Evolutionary conservation across 2,113 vertebrate species (phyloP).

Genomic region (Sapajus apella): DNA sequence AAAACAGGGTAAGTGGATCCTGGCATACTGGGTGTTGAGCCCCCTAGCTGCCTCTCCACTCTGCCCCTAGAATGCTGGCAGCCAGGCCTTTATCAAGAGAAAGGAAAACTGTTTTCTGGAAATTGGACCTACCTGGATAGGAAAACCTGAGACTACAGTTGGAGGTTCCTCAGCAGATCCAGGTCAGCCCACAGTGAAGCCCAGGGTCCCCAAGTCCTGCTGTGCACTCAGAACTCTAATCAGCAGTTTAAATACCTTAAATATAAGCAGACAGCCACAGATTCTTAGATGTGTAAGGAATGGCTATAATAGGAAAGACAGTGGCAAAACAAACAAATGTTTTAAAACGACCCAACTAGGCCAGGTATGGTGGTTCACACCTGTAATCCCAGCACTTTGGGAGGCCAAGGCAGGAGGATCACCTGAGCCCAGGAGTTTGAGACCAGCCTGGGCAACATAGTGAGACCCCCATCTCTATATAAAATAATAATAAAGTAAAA

Average conservation of each 20-base stretch:
- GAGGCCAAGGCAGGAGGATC: background rate
- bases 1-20: too few species aligned
- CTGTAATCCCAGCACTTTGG: background rate
- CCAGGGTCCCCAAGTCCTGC: background rate
- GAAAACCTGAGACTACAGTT: background rate
- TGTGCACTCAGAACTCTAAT: background rate
- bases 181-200: background rate
- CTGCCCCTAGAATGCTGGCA: background rate
- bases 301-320: background rate
- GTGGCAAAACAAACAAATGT: background rate
- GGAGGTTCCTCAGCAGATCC: background rate
- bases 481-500: background rate
- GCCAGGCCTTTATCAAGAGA: background rate
- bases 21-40: background rate
- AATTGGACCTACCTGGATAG: background rate
- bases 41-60: background rate
- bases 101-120: background rate
- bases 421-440: background rate
- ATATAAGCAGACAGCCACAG: background rate
- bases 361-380: background rate
- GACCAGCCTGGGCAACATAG: background rate
- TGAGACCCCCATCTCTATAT: background rate
- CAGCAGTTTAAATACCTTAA: background rate
- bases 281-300: background rate
- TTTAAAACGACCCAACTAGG: background rate